phyloP scores from a whole-genome alignment of 2,797 vertebrate species.

The Sorex maritimensis region DNA sequence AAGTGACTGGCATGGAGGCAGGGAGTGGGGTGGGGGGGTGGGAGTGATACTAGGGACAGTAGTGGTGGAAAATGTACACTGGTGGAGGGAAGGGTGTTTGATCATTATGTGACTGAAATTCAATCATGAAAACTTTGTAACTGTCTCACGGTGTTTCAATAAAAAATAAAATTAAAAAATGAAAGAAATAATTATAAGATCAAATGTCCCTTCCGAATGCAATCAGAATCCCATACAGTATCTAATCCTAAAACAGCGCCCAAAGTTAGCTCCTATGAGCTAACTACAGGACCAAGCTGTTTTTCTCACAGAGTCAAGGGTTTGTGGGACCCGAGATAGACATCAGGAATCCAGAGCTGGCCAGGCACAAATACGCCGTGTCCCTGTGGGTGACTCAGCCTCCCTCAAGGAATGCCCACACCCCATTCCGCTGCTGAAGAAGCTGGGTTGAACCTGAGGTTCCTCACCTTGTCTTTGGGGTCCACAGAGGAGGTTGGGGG shows the following conservation, averaged over 20 bases:
- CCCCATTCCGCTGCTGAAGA: neutral
- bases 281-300: neutral
- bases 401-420: conserved; percentile 38
- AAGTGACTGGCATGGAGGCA: no score
- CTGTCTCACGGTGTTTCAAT: no score
- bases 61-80: no score
- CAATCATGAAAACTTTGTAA: no score
- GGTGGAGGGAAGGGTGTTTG: no score
- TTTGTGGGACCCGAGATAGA: neutral
- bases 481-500: neutral
- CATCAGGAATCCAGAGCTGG: neutral
- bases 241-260: neutral
- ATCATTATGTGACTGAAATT: no score
- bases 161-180: no score
- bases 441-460: neutral
- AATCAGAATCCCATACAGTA: conserved; percentile 28
- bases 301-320: neutral
- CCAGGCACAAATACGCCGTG: neutral
- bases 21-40: no score
- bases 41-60: no score
- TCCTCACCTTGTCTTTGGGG: neutral
- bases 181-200: neutral
- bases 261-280: neutral
- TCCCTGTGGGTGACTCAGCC: neutral
- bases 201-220: neutral